Conservation (phyloP, 1,140 invertebrate species). For the Phortica variegata region DNA sequence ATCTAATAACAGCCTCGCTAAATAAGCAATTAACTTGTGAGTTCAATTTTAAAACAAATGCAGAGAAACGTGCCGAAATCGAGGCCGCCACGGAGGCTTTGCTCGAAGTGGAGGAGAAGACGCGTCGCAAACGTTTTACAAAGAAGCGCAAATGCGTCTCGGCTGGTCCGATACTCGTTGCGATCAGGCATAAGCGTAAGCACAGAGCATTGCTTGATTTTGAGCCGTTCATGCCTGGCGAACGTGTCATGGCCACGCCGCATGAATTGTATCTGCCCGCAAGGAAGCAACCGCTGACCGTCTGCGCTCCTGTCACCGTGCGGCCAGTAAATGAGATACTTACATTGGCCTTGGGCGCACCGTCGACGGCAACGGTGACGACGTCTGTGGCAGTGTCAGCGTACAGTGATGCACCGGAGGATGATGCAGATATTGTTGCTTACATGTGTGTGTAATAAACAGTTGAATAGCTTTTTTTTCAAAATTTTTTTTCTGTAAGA, state of each 20-base stretch:
- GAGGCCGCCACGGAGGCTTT: slow-evolving; percentile 39
- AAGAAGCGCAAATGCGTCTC: slow-evolving; percentile 51
- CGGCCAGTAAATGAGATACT: too few species aligned
- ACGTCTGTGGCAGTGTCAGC: too few species aligned
- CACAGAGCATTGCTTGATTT: slow-evolving; percentile 15
- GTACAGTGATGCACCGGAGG: not conserved
- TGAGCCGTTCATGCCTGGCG: slow-evolving; percentile 27
- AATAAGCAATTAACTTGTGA: slow-evolving; percentile 40
- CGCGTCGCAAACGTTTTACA: slow-evolving; percentile 45
- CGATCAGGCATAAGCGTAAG: slow-evolving; percentile 21
- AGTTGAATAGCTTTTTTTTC: too few species aligned
- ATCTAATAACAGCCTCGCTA: too few species aligned
- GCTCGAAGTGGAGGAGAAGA: slow-evolving; percentile 51
- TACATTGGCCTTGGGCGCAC: too few species aligned
- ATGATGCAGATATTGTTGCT: slow-evolving; percentile 23
- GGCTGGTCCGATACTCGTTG: slow-evolving; percentile 48
- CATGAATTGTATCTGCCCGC: slow-evolving; percentile 27
- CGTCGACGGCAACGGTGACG: too few species aligned
- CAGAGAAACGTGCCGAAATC: slow-evolving; percentile 37
- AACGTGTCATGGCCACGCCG: slow-evolving; percentile 16
- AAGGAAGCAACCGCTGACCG: slow-evolving; percentile 31
- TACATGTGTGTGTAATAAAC: slow-evolving; percentile 36
- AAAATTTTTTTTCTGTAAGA: too few species aligned
- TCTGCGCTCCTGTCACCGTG: too few species aligned
- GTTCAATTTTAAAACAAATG: slow-evolving; percentile 43